Base-by-base conservation (phyloP, 2,888 invertebrate species). In the Steinernema scapterisci region DNA sequence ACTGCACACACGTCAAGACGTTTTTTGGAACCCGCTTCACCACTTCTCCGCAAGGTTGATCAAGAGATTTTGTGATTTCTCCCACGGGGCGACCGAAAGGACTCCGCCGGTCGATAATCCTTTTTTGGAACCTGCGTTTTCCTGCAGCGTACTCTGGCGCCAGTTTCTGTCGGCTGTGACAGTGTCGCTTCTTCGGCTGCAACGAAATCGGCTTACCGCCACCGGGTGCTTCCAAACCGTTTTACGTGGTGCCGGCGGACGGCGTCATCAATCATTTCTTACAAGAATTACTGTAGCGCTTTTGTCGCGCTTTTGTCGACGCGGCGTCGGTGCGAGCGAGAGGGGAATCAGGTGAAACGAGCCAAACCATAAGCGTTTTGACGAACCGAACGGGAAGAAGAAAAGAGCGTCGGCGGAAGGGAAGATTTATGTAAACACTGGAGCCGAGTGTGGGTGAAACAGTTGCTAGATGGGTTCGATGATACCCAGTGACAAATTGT, bases 351-450 rank as follows among this genome's bases (percentile, higher is more conserved):
- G 31, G 63, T 63, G 63, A 63, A 63, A 31, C 63, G 63, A 48
- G 48, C 6, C n/a, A 63, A 63, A 63, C 27, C 27, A 63, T 63
- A 31, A 21, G 63, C 23, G 27, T 27, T 63, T 63, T 63, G 31
- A 63, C 5, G 63, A 54, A 21, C 54, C 38, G 38, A 21, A 63
- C 16, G 25, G 11, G 31, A n/a, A 38, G 63, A 31, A 27, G 63
- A 27, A 63, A 63, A 27, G 16, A 31, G 54, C 5, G 3, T 13
- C 54, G 11, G 21, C 21, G 23, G 27, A 31, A 31, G 23, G 25
- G 63, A 63, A 63, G 31, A 63, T 63, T 63, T 31, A 63, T 63
- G 63, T 63, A 63, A 63, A 63, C 31, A 63, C 38, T 31, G 31
- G 31, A 25, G n/a, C n/a, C 48, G 48, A 7, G 1, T 25, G 54